Conservation (phyloP, 2,113 vertebrate species). For the Nicator chloris region DNA sequence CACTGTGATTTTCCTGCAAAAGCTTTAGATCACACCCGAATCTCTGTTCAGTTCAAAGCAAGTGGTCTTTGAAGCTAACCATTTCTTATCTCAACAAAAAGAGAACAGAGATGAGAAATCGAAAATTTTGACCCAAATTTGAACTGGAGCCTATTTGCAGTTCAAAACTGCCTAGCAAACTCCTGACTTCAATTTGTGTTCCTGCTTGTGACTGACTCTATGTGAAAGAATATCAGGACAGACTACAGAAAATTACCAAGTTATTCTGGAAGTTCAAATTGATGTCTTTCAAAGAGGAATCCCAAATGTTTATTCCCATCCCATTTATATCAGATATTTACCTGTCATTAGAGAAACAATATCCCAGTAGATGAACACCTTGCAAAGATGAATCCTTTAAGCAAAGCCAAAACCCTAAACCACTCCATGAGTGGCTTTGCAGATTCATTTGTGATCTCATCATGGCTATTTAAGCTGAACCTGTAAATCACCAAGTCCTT, state of each 20-base stretch:
- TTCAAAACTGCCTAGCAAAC: background rate
- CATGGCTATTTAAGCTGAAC: background rate
- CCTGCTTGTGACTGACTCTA: background rate
- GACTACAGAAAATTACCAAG: background rate
- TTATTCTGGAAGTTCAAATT: background rate
- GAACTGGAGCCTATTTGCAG: background rate
- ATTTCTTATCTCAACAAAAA: background rate
- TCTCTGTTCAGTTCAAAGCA: background rate
- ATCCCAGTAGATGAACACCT: background rate
- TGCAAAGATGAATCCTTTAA: background rate
- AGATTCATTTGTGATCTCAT: background rate
- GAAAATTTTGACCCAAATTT: background rate
- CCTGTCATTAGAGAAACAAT: background rate
- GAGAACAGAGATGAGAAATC: background rate
- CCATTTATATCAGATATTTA: background rate
- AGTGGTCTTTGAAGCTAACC: background rate
- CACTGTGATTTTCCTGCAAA: background rate
- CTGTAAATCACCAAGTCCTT: background rate
- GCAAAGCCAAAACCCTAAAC: background rate
- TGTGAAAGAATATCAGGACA: background rate
- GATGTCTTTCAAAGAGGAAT: background rate
- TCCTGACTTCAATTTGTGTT: background rate
- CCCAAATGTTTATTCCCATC: background rate
- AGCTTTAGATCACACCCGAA: background rate
- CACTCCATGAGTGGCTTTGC: background rate